Base-by-base conservation (phyloP, 2,888 invertebrate genomes). In the Philereme vetulata region DNA sequence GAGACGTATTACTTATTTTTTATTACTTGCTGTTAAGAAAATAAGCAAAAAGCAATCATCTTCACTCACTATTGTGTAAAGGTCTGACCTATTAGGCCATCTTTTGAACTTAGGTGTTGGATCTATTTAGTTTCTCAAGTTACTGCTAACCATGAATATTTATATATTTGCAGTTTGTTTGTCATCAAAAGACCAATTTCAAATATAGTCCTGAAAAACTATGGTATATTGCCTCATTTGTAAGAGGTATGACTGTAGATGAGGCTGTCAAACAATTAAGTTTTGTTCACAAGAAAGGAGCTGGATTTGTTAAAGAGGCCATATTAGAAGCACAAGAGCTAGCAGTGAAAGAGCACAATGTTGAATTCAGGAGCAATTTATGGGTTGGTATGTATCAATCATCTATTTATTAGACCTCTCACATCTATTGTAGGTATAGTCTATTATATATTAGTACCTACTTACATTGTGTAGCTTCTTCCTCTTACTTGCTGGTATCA, bases 331-430 rank as follows among this genome's bases (percentile, higher is more conserved):
- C 98, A 4, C 97, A 97, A 84, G 94, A 96, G 74, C 83, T 97
- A 71, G 99, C 98, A 45, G 95, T 98, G 0, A 94, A 94, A 70
- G 89, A 96, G 44, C 98, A 99, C 76, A 97, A 98, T 93, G 98
- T 99, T 6, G 99, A 99, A 88, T 99, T 95, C 84, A 96, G 94
- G 78, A 98, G 97, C 78, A 98, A 99, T 90, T 92, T 99, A 62
- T 99, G 98, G 99, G 95, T 99, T 89, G 96, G 96, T 97, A 86
- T 90, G 94, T 77, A 52, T 51, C 42, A n/a, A 52, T 51, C 21
- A 21, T 21, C 21, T 21, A 21, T 21, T 21, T 21, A 21, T 21
- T 1, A 21, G 2, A 21, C 21, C 21, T 21, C 21, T 21, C 21
- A 21, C 21, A 21, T 21, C 21, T 21, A 21, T 21, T 21, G 21